Conservation (phyloP, 2,888 invertebrate species). For the Drosophila meridionalis region DNA sequence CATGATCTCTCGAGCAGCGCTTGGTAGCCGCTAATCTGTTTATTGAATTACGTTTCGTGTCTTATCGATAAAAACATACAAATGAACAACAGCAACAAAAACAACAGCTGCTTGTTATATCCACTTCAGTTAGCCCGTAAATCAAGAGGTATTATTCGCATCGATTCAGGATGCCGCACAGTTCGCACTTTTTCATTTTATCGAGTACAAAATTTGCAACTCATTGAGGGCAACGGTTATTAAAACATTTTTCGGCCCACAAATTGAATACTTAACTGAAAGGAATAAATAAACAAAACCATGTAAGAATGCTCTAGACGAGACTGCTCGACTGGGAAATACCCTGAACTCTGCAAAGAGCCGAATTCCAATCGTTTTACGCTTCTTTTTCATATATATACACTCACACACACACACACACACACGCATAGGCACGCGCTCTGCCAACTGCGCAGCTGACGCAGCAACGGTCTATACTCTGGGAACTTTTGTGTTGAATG, state of each 20-base stretch:
- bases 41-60: slow-evolving; percentile 27
- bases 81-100: background rate
- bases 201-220: background rate
- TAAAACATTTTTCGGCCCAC: background rate
- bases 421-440: too few relatives aligned
- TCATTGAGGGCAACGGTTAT: background rate
- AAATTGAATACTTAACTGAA: background rate
- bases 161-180: background rate
- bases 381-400: too few relatives aligned
- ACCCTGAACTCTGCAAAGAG: background rate
- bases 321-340: background rate
- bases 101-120: background rate
- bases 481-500: background rate
- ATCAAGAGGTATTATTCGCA: slow-evolving; percentile 10
- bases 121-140: slow-evolving; percentile 17
- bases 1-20: slow-evolving; percentile 24
- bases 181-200: background rate
- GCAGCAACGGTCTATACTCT: background rate
- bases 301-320: background rate
- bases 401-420: too few relatives aligned
- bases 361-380: background rate
- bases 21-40: slow-evolving; percentile 29
- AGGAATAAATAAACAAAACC: background rate
- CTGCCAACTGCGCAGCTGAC: too few relatives aligned
- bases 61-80: slow-evolving; percentile 31